phyloP scores from a whole-genome alignment of 2,113 vertebrate genomes.

The Aspidoscelis tigris region DNA sequence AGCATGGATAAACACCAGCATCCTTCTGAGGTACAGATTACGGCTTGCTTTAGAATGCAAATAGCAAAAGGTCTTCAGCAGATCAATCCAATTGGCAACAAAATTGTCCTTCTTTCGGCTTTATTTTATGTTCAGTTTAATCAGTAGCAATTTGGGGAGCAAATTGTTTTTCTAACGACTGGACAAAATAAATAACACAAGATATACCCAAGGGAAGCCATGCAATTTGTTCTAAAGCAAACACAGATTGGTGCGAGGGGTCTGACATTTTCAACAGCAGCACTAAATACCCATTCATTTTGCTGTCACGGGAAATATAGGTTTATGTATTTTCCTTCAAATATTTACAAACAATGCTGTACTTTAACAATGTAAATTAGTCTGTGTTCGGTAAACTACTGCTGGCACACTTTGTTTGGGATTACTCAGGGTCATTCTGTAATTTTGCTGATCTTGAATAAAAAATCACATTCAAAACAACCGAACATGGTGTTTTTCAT shows the following conservation, averaged over 20 bases:
- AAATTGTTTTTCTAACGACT: not conserved
- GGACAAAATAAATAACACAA: not conserved
- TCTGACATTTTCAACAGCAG: not conserved
- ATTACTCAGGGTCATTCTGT: not conserved
- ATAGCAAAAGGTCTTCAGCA: not conserved
- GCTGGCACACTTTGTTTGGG: not conserved
- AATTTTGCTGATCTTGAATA: conserved; percentile 45
- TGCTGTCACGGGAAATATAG: not conserved
- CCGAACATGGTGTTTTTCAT: conserved; percentile 8
- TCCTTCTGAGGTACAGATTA: not conserved
- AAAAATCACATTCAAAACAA: conserved; percentile 41
- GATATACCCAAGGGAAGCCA: not conserved
- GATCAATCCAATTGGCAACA: not conserved
- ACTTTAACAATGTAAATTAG: conserved; percentile 17
- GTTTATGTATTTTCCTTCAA: conserved; percentile 3
- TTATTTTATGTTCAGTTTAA: conserved; percentile 52
- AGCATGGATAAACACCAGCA: no score
- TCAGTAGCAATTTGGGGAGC: conserved; percentile 57
- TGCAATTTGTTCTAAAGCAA: conserved; percentile 26
- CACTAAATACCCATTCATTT: not conserved
- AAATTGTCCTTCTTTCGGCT: not conserved
- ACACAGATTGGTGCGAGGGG: not conserved
- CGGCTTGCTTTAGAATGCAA: conserved; percentile 19
- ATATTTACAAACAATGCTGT: not conserved
- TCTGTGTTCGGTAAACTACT: conserved; percentile 8